Percentiles rank a stretch among this genome's conserved stretches.
Evolutionary conservation across 2,113 vertebrate genomes (phyloP).

Genomic region (Rynchops niger): DNA sequence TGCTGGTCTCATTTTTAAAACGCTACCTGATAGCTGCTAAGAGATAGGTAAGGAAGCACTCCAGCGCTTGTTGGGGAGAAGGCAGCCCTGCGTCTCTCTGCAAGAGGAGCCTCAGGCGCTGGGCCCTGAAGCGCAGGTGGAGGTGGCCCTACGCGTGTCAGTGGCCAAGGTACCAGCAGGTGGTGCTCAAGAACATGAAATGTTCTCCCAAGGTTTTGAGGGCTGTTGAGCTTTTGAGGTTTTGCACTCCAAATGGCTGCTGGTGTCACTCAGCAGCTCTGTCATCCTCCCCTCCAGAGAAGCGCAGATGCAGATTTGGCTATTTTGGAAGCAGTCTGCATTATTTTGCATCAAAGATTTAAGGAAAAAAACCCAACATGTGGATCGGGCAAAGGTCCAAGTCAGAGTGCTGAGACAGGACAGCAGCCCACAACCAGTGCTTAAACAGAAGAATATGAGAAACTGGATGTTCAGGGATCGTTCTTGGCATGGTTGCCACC

Average conservation of each 20-base stretch:
- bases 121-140: background rate
- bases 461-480: background rate
- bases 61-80: background rate
- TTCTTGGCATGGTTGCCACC: background rate
- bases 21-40: no score
- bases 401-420: background rate
- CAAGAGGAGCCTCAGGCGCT: background rate
- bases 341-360: background rate
- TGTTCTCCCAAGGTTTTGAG: background rate
- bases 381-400: background rate
- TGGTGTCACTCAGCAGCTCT: background rate
- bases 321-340: accelerated
- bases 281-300: background rate
- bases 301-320: background rate
- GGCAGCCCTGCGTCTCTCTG: background rate
- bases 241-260: background rate
- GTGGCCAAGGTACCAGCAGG: background rate
- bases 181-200: slow-evolving; percentile 49
- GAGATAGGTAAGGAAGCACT: background rate
- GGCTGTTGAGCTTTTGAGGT: accelerated
- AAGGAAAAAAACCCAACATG: background rate
- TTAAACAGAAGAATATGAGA: background rate
- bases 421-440: background rate
- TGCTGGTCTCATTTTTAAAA: background rate
- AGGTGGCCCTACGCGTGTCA: background rate